Base-by-base conservation (phyloP, 2,797 vertebrate genomes). In the Urosaurus nigricauda region DNA sequence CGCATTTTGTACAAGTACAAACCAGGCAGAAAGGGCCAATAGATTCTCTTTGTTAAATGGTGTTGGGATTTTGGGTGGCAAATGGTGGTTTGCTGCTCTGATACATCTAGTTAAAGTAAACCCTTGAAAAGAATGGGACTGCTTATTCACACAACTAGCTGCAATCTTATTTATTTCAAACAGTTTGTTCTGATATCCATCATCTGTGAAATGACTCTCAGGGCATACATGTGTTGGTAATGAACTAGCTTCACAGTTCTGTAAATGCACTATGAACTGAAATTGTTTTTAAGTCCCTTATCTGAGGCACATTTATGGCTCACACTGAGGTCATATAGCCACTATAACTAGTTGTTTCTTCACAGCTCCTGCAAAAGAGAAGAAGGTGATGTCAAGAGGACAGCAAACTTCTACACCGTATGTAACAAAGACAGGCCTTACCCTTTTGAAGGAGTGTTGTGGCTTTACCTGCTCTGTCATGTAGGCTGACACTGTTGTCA, bases 381-480 rank as follows among this genome's bases (percentile, higher is more conserved):
- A 93, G 87, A 97, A 94, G 85, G 83, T 96, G 95, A 96, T 95
- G 1, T 97, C 97, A 68, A 96, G 96, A 87, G 95, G 97, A 3
- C 97, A 98, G 94, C 97, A 97, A 94, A 97, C 96, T 0, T 96
- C 98, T 0, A 58, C 96, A 0, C 97, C 97, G 0, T 97, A 97
- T 12, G 9, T 98, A 93, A 96, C 95, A 68, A 98, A 98, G 95
- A 98, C 97, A 0, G 97, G 98, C 19, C 95, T 98, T 14, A 97
- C 97, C 0, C 96, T 98, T 58, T 96, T 98, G 89, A 98, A 97
- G 87, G 98, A 98, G 93, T 98, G 98, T 96, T 98, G 98, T 0
- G 97, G 98, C 87, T 97, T 98, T 96, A 97, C 97, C 94, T 98
- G 98, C 94, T 97, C 98, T 83, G 68, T 98, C 96, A 98, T 98